Evolutionary conservation across 2,797 vertebrate genomes (phyloP).

Genomic region (Acrocephalus scirpaceus): DNA sequence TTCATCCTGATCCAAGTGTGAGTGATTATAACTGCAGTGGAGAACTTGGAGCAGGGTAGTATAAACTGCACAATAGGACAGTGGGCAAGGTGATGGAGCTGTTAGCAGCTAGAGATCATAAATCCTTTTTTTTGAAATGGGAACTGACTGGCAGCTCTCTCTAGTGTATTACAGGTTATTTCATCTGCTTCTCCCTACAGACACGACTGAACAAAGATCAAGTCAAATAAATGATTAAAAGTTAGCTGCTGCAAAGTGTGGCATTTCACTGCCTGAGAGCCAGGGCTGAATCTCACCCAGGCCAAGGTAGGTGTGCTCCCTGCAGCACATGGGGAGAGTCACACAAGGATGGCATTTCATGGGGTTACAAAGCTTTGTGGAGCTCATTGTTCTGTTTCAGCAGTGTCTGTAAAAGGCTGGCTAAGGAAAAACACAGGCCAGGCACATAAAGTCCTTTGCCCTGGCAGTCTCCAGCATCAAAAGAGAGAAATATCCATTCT

Average conservation of each 20-base stretch:
- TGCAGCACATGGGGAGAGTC: background rate
- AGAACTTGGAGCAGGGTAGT: background rate
- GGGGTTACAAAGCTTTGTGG: background rate
- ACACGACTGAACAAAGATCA: conserved; percentile 23
- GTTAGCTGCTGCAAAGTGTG: background rate
- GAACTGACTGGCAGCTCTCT: conserved; percentile 29
- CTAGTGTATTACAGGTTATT: background rate
- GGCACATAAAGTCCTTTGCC: fast-evolving
- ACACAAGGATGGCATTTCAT: background rate
- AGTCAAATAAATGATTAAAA: background rate
- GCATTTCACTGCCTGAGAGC: background rate
- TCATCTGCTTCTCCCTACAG: conserved; percentile 21
- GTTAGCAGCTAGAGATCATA: background rate
- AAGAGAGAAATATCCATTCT: background rate
- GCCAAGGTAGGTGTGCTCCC: background rate
- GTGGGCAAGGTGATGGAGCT: conserved; percentile 11
- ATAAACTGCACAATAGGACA: background rate
- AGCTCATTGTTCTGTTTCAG: background rate
- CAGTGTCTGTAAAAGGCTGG: background rate
- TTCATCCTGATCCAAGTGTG: background rate
- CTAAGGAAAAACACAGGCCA: background rate
- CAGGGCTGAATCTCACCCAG: background rate
- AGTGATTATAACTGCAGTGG: background rate
- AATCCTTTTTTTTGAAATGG: background rate
- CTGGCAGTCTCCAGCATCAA: background rate